Evolutionary conservation across 1,140 invertebrate genomes (phyloP).

Genomic region (Chionoecetes opilio): DNA sequence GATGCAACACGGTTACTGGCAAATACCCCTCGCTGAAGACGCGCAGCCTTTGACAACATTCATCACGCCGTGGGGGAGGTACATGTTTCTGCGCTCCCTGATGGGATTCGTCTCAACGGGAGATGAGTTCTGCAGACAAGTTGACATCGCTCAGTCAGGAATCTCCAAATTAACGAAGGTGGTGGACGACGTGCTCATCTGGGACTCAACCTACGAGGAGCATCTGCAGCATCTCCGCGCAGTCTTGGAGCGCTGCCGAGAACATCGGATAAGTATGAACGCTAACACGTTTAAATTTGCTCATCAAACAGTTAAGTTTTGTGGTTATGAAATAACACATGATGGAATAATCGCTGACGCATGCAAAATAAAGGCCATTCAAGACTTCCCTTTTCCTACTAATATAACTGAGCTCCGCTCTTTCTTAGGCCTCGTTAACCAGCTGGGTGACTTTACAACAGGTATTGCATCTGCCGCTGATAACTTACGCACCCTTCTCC

Average conservation of each 20-base stretch:
- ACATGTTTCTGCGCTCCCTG: constrained; percentile 81
- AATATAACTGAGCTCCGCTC: constrained; percentile 45
- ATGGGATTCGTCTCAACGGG: constrained; percentile 82
- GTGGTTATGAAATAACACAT: constrained; percentile 17
- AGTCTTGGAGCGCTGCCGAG: not conserved
- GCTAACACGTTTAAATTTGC: not conserved
- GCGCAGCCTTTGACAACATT: constrained; percentile 81
- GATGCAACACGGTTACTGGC: constrained; percentile 82
- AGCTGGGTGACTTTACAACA: constrained; percentile 5
- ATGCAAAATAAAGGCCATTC: not conserved
- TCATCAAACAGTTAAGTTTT: not conserved
- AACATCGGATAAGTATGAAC: constrained; percentile 56
- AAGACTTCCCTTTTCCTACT: constrained; percentile 39
- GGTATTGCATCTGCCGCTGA: constrained; percentile 35
- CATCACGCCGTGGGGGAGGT: constrained; percentile 82
- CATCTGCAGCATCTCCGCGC: not conserved
- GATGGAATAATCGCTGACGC: constrained; percentile 4
- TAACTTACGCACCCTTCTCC: constrained; percentile 49
- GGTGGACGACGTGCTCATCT: constrained; percentile 34
- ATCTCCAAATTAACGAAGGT: not conserved
- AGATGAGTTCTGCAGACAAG: constrained; percentile 36
- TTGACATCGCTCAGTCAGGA: constrained; percentile 18
- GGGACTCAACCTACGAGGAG: constrained; percentile 3
- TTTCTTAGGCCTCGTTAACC: constrained; percentile 44
- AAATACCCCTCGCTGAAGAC: constrained; percentile 81